These are phyloP conservation scores for Schlechtendalia chinensis DNA, from an alignment of 1,140 invertebrate species.

Conservation along the genomic window DNA sequence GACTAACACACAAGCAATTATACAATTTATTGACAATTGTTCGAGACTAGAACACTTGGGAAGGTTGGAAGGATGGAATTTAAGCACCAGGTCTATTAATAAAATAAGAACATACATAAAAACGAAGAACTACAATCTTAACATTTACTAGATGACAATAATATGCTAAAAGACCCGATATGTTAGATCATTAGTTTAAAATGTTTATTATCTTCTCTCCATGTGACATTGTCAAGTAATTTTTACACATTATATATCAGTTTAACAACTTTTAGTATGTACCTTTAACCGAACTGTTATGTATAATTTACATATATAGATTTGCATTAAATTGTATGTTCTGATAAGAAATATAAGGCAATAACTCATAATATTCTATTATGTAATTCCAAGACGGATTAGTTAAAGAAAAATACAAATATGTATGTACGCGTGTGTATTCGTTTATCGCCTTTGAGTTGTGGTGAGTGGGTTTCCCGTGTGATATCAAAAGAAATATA, in stretches of 20 bases:
- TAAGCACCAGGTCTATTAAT: neutral
- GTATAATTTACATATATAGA: no score
- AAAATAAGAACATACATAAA: conserved; percentile 7
- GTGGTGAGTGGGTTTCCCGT: neutral
- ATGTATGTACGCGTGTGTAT: neutral
- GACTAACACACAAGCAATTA: neutral
- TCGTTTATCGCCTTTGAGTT: neutral
- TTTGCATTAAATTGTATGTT: neutral
- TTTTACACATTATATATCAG: neutral
- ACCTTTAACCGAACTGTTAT: neutral
- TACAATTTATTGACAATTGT: conserved; percentile 35
- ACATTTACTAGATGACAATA: conserved; percentile 13
- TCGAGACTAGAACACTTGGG: conserved; percentile 31
- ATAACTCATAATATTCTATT: neutral
- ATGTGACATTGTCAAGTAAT: neutral
- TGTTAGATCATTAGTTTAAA: conserved; percentile 20
- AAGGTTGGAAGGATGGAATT: neutral
- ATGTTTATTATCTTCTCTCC: neutral
- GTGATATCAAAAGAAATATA: no score
- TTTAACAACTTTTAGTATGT: neutral
- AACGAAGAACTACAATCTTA: conserved; percentile 17
- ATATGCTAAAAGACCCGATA: conserved; percentile 37
- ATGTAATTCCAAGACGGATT: neutral
- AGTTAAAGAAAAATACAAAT: neutral
- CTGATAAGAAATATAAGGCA: conserved; percentile 3